These are phyloP conservation scores for Hypotaenidia okinawae DNA, from an alignment of 2,797 vertebrate species.

Conservation along the genomic window DNA sequence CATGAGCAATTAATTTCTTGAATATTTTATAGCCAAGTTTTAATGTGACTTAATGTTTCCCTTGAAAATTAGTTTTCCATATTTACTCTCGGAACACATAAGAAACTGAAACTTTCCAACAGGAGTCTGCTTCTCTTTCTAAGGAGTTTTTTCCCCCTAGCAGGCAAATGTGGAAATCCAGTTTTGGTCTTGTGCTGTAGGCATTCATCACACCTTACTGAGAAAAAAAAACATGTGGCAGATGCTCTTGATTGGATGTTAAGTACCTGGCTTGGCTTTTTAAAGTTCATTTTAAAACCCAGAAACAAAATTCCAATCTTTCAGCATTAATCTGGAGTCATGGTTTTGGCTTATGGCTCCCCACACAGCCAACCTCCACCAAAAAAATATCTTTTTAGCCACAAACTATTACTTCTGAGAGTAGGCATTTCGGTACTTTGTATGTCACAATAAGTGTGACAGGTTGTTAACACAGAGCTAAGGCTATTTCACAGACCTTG, in stretches of 20 bases:
- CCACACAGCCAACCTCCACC: fast-evolving
- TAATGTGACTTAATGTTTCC: not conserved
- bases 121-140: not conserved
- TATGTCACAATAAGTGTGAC: not conserved
- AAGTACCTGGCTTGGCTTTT: not conserved
- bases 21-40: no score
- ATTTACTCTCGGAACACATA: not conserved
- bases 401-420: not conserved
- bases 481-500: not conserved
- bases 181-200: not conserved
- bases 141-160: not conserved
- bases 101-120: not conserved
- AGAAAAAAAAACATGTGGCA: not conserved
- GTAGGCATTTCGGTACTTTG: not conserved
- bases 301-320: not conserved
- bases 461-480: not conserved
- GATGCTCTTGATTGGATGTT: not conserved
- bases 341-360: not conserved
- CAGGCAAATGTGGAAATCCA: not conserved
- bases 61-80: not conserved
- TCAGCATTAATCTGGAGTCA: not conserved
- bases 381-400: not conserved
- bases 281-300: not conserved
- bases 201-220: not conserved
- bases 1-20: no score